These are phyloP conservation scores for Chionomys nivalis DNA, from an alignment of 2,113 vertebrate genomes.

Conservation along the genomic window DNA sequence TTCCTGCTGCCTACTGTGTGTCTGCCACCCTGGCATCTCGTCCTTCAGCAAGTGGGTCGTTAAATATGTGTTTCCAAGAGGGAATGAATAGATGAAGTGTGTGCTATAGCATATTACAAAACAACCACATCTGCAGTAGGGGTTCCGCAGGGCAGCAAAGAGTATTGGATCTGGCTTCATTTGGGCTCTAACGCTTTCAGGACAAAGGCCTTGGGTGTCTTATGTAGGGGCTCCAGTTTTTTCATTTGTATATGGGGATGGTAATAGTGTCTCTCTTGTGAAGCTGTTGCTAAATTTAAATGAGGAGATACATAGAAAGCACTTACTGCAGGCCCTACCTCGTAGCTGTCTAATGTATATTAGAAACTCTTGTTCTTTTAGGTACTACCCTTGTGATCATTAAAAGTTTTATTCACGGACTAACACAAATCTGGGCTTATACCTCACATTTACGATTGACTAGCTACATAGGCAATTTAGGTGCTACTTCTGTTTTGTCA, in stretches of 20 bases:
- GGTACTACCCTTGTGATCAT: not conserved
- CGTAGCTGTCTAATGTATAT: not conserved
- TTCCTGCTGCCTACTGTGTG: not conserved
- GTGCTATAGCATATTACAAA: not conserved
- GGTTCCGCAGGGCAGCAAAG: not conserved
- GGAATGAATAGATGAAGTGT: not conserved
- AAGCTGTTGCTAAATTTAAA: not conserved
- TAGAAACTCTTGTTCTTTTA: not conserved
- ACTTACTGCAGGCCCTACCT: not conserved
- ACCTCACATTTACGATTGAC: not conserved
- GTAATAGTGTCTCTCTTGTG: not conserved
- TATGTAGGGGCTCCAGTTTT: not conserved
- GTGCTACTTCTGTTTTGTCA: not conserved
- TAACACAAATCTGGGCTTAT: not conserved
- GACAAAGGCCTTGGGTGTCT: not conserved
- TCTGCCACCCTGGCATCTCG: slow-evolving; percentile 26
- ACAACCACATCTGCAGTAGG: not conserved
- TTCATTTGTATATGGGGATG: not conserved
- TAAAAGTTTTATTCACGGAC: not conserved
- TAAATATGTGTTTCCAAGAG: slow-evolving; percentile 39
- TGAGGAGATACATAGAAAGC: not conserved
- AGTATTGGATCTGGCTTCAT: not conserved
- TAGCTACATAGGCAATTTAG: not conserved
- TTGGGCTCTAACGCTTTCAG: not conserved
- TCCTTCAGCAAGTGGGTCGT: slow-evolving; percentile 37